Conservation (phyloP, 2,113 vertebrate species). For the Fregata magnificens region DNA sequence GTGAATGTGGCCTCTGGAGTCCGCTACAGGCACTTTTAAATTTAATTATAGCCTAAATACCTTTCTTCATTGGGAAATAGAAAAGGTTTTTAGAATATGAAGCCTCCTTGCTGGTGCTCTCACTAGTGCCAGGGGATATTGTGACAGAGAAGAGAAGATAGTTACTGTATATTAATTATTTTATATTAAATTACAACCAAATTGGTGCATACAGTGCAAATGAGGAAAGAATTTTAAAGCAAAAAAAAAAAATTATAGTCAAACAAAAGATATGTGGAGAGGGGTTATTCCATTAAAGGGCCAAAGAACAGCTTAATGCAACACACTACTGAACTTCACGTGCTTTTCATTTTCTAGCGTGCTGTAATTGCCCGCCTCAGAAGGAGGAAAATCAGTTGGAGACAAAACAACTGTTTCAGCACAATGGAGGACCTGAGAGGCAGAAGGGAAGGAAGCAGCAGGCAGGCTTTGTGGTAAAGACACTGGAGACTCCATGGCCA, state of each 20-base stretch:
- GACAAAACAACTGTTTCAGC: not conserved
- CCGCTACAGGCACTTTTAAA: not conserved
- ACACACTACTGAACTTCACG: not conserved
- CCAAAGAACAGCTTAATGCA: not conserved
- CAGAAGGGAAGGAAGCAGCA: not conserved
- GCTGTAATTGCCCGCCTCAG: not conserved
- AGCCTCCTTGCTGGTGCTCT: not conserved
- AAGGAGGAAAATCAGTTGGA: not conserved
- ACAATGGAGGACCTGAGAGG: not conserved
- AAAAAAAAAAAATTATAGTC: not conserved
- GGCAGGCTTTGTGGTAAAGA: not conserved
- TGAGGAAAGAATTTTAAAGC: not conserved
- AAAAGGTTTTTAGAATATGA: slow-evolving; percentile 4
- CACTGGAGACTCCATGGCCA: not conserved
- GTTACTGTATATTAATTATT: not conserved
- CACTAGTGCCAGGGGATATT: not conserved
- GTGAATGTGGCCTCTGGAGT: not conserved
- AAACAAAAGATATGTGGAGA: not conserved
- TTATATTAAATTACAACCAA: not conserved
- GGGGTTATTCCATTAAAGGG: not conserved
- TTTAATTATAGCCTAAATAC: slow-evolving; percentile 38
- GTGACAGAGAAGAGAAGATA: not conserved
- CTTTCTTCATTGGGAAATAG: slow-evolving; percentile 14
- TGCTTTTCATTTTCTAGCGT: not conserved
- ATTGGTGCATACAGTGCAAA: not conserved